Evolutionary conservation across 2,797 vertebrate genomes (phyloP).

Genomic region (Ataeniobius toweri): DNA sequence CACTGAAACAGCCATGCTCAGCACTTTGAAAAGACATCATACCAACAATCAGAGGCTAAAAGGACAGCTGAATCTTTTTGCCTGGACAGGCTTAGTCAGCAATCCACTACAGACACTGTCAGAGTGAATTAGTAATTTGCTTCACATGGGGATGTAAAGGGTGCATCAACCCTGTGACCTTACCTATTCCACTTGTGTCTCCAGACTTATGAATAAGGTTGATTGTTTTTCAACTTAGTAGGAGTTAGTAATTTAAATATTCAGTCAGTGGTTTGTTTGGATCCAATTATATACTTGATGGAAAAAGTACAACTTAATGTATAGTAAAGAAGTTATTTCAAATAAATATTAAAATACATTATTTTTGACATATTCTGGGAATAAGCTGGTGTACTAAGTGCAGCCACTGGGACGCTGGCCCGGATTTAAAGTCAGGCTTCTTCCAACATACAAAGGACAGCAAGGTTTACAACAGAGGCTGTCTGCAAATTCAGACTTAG

Average conservation of each 20-base stretch:
- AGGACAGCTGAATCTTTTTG: constrained; percentile 59
- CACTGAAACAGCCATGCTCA: constrained; percentile 57
- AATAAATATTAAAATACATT: neutral
- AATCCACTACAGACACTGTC: constrained; percentile 27
- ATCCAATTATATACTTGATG: neutral
- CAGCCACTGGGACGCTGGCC: neutral
- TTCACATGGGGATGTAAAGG: neutral
- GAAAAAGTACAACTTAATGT: neutral
- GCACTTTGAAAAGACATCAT: constrained; percentile 64
- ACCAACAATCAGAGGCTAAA: constrained; percentile 57
- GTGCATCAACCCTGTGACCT: constrained; percentile 30
- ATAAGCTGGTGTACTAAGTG: neutral
- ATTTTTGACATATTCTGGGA: neutral
- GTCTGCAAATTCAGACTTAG: neutral
- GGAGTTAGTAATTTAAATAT: neutral
- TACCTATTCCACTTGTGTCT: constrained; percentile 19
- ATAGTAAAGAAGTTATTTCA: neutral
- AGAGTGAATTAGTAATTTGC: neutral
- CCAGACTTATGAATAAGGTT: neutral
- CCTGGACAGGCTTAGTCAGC: constrained; percentile 56
- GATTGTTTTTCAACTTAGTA: neutral
- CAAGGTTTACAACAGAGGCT: neutral
- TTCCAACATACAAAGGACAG: neutral
- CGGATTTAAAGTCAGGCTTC: neutral
- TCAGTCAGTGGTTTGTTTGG: neutral